Percentiles rank a stretch among this genome's conserved stretches.
phyloP scores from a whole-genome alignment of 2,113 vertebrate genomes.

The Channa maculata region DNA sequence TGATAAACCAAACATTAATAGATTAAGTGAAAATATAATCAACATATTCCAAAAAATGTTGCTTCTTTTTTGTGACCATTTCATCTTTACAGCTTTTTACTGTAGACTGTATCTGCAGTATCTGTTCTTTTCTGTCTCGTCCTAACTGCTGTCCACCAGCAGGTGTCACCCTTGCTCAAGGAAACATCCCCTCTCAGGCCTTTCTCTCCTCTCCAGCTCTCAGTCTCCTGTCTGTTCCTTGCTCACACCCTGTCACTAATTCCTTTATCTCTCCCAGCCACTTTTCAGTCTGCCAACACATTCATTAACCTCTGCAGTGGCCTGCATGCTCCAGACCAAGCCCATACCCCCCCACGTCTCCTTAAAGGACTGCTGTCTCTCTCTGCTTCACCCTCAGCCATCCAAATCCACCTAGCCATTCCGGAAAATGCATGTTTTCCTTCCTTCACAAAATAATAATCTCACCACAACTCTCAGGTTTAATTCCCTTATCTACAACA shows the following conservation, averaged over 20 bases:
- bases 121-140: too few relatives aligned
- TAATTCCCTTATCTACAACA: neutral
- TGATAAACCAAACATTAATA: too few relatives aligned
- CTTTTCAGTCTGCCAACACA: conserved; percentile 50
- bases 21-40: too few relatives aligned
- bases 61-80: too few relatives aligned
- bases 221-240: neutral
- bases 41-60: too few relatives aligned
- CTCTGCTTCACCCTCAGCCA: conserved; percentile 9
- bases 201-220: neutral
- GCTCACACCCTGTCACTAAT: conserved; percentile 37
- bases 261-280: conserved; percentile 60
- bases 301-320: conserved; percentile 67
- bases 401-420: neutral
- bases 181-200: neutral
- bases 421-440: neutral
- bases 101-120: too few relatives aligned
- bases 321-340: conserved; percentile 8
- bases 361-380: neutral
- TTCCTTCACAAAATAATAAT: neutral
- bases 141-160: conserved; percentile 39
- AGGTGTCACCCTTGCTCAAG: conserved; percentile 64
- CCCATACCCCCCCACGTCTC: conserved; percentile 17
- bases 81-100: too few relatives aligned
- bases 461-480: neutral